Evolutionary conservation across 2,113 vertebrate species (phyloP).

Genomic region (Gallinago paraguaiae): DNA sequence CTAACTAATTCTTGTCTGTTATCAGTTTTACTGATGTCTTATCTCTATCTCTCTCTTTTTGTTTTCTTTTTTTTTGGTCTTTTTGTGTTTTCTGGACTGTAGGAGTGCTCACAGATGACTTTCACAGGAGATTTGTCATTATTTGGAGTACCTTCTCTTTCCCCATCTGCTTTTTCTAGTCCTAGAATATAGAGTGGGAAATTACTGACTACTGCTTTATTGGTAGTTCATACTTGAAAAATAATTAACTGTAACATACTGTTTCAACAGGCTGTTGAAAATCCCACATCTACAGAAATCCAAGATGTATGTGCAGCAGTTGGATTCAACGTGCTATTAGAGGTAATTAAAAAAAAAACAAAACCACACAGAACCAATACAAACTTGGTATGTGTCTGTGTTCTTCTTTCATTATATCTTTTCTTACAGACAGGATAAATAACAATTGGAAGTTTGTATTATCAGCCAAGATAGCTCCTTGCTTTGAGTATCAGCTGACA

Average conservation of each 20-base stretch:
- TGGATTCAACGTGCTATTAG: constrained; percentile 88
- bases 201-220: background rate
- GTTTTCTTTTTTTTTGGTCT: background rate
- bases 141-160: background rate
- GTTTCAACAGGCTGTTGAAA: constrained; percentile 88
- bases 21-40: background rate
- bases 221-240: background rate
- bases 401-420: background rate
- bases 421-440: background rate
- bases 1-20: background rate
- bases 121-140: background rate
- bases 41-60: too few relatives aligned
- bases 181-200: background rate
- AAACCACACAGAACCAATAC: too few relatives aligned
- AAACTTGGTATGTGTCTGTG: background rate
- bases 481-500: background rate
- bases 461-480: background rate
- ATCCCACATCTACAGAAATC: constrained; percentile 93
- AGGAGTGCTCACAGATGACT: background rate
- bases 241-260: background rate
- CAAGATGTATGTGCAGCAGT: constrained; percentile 89
- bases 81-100: background rate
- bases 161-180: background rate
- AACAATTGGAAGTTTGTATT: background rate
- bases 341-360: constrained; percentile 72